Conservation (phyloP, 2,888 invertebrate species). For the Caenorhabditis macrosperma region DNA sequence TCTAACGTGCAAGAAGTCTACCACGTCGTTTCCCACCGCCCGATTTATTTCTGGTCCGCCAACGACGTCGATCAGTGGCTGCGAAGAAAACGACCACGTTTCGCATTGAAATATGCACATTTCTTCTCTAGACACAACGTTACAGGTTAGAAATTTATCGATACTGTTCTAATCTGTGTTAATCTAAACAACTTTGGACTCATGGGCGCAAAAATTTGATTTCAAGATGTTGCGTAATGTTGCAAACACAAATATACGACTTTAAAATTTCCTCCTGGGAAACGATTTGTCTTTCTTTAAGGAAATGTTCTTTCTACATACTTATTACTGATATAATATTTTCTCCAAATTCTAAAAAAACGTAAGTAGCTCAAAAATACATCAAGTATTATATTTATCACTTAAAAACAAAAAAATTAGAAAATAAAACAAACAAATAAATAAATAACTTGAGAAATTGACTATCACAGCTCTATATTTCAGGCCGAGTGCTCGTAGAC, state of each 20-base stretch:
- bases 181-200: no score
- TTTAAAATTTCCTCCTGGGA: neutral
- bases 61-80: conserved; percentile 72
- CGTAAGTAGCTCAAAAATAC: no score
- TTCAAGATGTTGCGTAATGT: neutral
- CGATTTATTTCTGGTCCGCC: conserved; percentile 71
- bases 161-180: no score
- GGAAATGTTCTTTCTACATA: no score
- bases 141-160: conserved; percentile 65
- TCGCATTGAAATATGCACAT: conserved; percentile 72
- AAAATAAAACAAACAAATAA: no score
- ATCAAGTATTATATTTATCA: no score
- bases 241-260: neutral
- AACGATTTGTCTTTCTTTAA: no score
- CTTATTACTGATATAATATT: no score
- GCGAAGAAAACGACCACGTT: conserved; percentile 64
- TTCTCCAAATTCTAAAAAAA: no score
- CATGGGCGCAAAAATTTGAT: neutral
- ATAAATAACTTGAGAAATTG: neutral
- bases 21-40: conserved; percentile 65
- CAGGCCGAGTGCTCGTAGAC: conserved; percentile 71
- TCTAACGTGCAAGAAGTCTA: conserved; percentile 65
- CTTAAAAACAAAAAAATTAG: no score
- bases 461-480: conserved; percentile 16
- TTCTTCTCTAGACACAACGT: conserved; percentile 70